Evolutionary conservation across 2,888 invertebrate species (phyloP).

Genomic region (Polydesmus complanatus): DNA sequence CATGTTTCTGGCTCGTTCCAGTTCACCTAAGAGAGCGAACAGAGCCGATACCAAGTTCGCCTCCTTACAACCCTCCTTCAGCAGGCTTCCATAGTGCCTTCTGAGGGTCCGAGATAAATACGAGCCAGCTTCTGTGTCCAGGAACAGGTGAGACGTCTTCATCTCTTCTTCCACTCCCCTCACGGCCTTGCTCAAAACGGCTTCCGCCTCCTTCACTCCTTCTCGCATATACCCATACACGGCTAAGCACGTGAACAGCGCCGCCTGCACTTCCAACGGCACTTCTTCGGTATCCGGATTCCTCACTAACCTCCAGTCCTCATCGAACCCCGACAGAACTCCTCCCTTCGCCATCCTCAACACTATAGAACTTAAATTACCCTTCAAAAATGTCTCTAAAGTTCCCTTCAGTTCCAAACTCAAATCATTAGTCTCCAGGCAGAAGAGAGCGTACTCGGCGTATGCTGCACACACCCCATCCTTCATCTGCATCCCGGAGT

Average conservation of each 20-base stretch:
- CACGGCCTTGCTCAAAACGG: too few species aligned
- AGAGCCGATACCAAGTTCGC: conserved; percentile 7
- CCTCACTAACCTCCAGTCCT: not conserved
- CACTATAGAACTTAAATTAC: not conserved
- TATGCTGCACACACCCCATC: not conserved
- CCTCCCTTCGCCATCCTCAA: not conserved
- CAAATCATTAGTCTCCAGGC: too few species aligned
- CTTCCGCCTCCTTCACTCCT: conserved; percentile 22
- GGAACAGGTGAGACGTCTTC: conserved; percentile 22
- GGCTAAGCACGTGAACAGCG: conserved; percentile 26
- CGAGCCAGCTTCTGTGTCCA: conserved; percentile 25
- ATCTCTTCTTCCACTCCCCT: too few species aligned
- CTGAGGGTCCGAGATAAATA: conserved; percentile 26
- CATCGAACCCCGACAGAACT: not conserved
- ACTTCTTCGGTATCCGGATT: not conserved
- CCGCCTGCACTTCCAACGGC: too few species aligned
- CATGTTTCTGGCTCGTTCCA: conserved; percentile 19
- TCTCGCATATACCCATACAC: conserved; percentile 27
- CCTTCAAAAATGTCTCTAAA: not conserved
- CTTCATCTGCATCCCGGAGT: not conserved
- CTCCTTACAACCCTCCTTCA: conserved; percentile 12
- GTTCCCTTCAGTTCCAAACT: not conserved
- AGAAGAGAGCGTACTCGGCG: too few species aligned
- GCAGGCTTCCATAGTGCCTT: conserved; percentile 24
- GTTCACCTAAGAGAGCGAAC: conserved; percentile 21